phyloP scores from a whole-genome alignment of 2,113 vertebrate species.

The Oxygymnocypris stewartii region DNA sequence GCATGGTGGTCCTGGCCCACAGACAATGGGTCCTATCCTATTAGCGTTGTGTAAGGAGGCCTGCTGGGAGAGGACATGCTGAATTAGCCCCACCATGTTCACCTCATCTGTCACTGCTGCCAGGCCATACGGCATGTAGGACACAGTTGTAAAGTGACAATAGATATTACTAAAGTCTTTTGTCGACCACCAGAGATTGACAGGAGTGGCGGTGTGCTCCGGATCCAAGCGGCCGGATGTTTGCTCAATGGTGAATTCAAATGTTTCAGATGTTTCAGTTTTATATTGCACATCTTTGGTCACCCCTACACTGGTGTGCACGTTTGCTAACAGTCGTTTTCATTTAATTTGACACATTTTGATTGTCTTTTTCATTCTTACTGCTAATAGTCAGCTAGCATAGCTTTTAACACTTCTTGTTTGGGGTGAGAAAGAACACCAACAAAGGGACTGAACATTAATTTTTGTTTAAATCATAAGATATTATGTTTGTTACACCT shows the following conservation, averaged over 20 bases:
- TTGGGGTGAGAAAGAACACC: background rate
- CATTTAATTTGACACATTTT: background rate
- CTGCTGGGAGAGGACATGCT: slow-evolving; percentile 48
- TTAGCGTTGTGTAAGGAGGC: slow-evolving; percentile 35
- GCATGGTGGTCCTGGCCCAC: slow-evolving; percentile 53
- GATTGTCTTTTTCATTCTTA: background rate
- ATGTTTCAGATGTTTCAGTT: background rate
- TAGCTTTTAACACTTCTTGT: background rate
- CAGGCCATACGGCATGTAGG: slow-evolving; percentile 25
- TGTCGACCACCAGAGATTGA: slow-evolving; percentile 20
- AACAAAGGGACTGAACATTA: background rate
- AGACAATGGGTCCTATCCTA: slow-evolving; percentile 59
- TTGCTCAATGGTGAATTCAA: background rate
- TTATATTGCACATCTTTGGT: background rate
- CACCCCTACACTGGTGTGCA: background rate
- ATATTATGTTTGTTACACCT: background rate
- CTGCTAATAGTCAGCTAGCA: background rate
- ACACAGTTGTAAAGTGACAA: slow-evolving; percentile 47
- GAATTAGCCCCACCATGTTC: slow-evolving; percentile 47
- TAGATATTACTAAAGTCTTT: slow-evolving; percentile 36
- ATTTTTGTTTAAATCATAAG: background rate
- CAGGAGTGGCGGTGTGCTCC: slow-evolving; percentile 20
- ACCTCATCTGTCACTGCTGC: slow-evolving; percentile 49
- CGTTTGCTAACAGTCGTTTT: background rate
- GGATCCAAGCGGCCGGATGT: slow-evolving; percentile 27